Base-by-base conservation (phyloP, 2,888 invertebrate species). In the Campoplex nolae region DNA sequence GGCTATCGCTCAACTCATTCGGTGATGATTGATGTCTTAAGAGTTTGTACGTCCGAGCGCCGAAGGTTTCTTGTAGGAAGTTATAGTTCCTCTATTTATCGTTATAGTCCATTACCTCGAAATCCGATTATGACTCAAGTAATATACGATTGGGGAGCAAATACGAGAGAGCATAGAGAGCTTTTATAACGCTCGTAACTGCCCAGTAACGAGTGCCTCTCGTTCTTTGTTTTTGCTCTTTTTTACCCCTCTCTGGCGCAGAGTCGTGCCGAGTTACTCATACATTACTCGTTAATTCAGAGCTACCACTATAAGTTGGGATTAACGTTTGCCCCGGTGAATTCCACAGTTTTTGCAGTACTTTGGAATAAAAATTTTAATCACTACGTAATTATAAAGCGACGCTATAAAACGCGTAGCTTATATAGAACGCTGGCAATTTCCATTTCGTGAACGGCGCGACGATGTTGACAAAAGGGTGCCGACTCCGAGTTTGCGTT, bases 261-360 rank as follows among this genome's bases (percentile, higher is more conserved):
- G 65, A 54, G 38, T 77, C 68, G 70, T 54, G 85, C 18, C 32
- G 84, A 51, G 23, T 77, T 77, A 70, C 77, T 83, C 83, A 75
- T 86, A 79, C 78, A 86, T 75, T 86, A 86, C 78, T 86, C 85
- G 82, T 83, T 86, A 86, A 83, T 86, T 70, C 75, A 79, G 62
- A 62, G 82, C 82, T 32, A 42, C 42, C 68, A n/a, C 54, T 16
- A 54, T 83, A 83, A 74, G 70, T 67, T 67, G 83, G 48, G 70
- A 86, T 86, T 83, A 86, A 75, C 54, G 83, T 86, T 81, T 56
- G 32, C 67, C 54, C 76, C 81, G 38, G 76, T 28, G 35, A 81
- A 76, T 81, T 78, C 65, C 35, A 23, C 62, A 42, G 65, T 83
- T 79, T 82, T 86, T 83, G 77, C 83, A 70, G 68, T 70, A 70